These are phyloP conservation scores for Pocillopora verrucosa DNA, from an alignment of 64 coral and sea anemone species.

Conservation along the genomic window DNA sequence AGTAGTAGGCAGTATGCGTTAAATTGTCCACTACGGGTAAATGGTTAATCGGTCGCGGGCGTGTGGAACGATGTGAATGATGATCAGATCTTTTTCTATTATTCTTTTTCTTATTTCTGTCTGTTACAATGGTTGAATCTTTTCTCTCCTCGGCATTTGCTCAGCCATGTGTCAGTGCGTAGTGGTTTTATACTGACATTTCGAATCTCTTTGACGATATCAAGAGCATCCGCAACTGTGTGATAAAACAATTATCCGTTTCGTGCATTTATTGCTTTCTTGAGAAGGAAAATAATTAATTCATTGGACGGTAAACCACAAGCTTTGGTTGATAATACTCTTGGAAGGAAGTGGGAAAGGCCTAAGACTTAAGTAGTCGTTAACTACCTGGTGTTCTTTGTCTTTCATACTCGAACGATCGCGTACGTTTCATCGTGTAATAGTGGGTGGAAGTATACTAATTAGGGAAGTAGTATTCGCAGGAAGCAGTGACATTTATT, in stretches of 20 bases:
- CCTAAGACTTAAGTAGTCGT: background rate
- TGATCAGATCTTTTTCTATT: background rate
- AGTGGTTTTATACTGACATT: background rate
- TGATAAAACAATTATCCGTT: slow-evolving; percentile 36
- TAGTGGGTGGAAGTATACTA: slow-evolving; percentile 1
- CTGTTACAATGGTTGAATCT: background rate
- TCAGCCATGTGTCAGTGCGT: background rate
- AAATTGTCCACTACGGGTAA: background rate
- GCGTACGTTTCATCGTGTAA: background rate
- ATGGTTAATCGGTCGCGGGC: background rate
- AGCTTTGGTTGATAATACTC: background rate
- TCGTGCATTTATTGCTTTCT: background rate
- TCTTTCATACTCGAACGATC: background rate
- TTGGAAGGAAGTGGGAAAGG: background rate
- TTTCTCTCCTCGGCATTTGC: slow-evolving; percentile 1
- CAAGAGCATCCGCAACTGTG: slow-evolving; percentile 26
- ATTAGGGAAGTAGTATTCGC: slow-evolving; percentile 27
- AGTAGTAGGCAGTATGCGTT: background rate
- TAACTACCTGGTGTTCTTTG: background rate
- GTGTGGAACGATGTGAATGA: background rate
- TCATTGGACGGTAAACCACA: slow-evolving; percentile 4
- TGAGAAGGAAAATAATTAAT: background rate
- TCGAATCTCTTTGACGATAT: background rate
- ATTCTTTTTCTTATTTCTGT: background rate
- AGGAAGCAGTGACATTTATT: slow-evolving; percentile 13